Base-by-base conservation (phyloP, 2,113 vertebrate genomes). In the Heliornis fulica region DNA sequence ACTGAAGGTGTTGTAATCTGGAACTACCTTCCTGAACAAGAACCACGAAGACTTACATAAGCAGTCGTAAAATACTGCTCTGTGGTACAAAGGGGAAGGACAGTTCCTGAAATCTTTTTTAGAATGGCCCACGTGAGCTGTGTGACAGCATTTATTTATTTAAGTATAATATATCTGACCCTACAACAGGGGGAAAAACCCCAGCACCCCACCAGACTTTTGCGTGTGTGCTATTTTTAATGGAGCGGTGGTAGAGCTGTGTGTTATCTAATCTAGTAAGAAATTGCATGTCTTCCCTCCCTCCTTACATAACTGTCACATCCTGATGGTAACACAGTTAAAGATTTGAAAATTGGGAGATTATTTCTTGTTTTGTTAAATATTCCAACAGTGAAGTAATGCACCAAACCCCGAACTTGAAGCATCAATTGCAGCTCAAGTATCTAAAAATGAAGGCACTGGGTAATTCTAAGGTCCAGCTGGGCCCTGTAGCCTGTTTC, bases 251-350 rank as follows among this genome's bases (percentile, higher is more conserved):
- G 86, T 85, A 18, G 86, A 83, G 34, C 75, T 41, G 11, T 23
- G 26, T 32, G 56, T 93, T 95, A 95, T 84, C 93, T 96, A 92
- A 95, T 75, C 89, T 89, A 80, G 41, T 38, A 80, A 92, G 70
- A 83, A 81, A 59, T 34, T 54, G 54, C 40, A 22, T 77, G 74
- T 45, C 61, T 60, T 48, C 22, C 11, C 17, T 6, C 23, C 56
- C 28, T 23, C 45, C 72, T 94, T 94, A 90, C 17, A 60, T 91
- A 96, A 95, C 83, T 40, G 66, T 41, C 60, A 71, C 25, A 84
- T 83, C 36, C 69, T 59, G 80, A 89, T 32, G 7, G 21, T 48
- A 92, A 68, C 21, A 60, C 25, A 74, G 21, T 14, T 7, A 71
- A 68, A 88, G 46, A 77, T 63, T 43, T 79, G 31, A 80, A 83